These are phyloP conservation scores for Clarias gariepinus DNA, from an alignment of 2,113 vertebrate genomes.

Conservation along the genomic window DNA sequence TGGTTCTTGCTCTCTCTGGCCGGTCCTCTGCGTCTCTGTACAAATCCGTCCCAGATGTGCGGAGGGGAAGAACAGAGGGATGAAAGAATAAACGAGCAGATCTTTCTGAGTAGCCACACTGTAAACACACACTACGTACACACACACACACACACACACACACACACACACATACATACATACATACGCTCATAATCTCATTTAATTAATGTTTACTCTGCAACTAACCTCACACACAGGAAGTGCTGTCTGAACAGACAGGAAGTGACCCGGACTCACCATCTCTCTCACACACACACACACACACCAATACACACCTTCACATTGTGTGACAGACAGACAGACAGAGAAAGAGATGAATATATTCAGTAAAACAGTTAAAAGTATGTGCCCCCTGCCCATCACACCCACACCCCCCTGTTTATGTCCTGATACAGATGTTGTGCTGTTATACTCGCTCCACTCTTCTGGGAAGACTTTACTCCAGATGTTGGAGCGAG, in stretches of 20 bases:
- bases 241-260: conserved; percentile 6
- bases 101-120: neutral
- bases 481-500: no score
- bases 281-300: neutral
- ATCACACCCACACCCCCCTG: no score
- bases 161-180: conserved; percentile 3
- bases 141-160: neutral
- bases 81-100: conserved; percentile 3
- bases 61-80: neutral
- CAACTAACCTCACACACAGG: conserved; percentile 1
- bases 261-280: neutral
- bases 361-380: no score
- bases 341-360: no score
- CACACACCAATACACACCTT: neutral
- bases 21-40: neutral
- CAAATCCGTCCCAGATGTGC: conserved; percentile 10
- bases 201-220: conserved; percentile 12
- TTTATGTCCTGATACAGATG: no score
- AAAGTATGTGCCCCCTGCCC: no score
- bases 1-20: neutral
- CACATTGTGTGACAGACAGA: no score
- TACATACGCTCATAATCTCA: conserved; percentile 10
- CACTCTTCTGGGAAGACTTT: no score
- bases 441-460: no score
- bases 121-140: conserved; percentile 1